Base-by-base conservation (phyloP, 2,113 vertebrate species). In the Pangasianodon hypophthalmus region DNA sequence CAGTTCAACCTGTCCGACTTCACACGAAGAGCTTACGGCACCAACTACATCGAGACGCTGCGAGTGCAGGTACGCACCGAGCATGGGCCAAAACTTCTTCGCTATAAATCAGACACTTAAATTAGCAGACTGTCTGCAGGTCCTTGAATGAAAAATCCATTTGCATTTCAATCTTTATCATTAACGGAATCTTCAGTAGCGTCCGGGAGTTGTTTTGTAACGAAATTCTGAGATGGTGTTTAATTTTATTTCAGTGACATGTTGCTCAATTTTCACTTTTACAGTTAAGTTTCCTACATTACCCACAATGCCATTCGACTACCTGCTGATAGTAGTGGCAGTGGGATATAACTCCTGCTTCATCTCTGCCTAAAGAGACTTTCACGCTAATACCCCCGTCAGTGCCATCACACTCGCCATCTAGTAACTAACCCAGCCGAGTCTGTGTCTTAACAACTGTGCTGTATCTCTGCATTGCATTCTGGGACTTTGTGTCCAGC, bases 1-100 rank as follows among this genome's bases (percentile, higher is more conserved):
- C 98, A 99, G 95, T 99, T 99, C 94, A 99, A 99, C 94, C 94
- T 99, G 56, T 97, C 97, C 0, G 98, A 99, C 90, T 99, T 99
- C 94, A 99, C 98, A 0, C 97, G 97, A 52, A 96, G 97, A 2
- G 98, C 98, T 0, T 99, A 99, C 0, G 98, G 98, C 54, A 99
- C 98, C 4, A 99, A 99, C 85, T 99, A 99, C 92, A 97, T 97
- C 0, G 98, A 99, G 96, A 99, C 98, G 1, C 95, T 99, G 10
- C 94, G 98, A 69, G 98, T 99, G 64, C 98, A 99, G 98, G 98
- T 98, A 62, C 87, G 46, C 13, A 9, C 46, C 0, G n/a, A 75
- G 52, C 46, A 16, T 11, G 26, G 7, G 21, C 9, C 29, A 32
- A 8, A 54, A 50, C 46, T 1, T 50, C 75, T 29, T 48, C 11